Base-by-base conservation (phyloP, 2,113 vertebrate genomes). In the Campylomormyrus tamandua region DNA sequence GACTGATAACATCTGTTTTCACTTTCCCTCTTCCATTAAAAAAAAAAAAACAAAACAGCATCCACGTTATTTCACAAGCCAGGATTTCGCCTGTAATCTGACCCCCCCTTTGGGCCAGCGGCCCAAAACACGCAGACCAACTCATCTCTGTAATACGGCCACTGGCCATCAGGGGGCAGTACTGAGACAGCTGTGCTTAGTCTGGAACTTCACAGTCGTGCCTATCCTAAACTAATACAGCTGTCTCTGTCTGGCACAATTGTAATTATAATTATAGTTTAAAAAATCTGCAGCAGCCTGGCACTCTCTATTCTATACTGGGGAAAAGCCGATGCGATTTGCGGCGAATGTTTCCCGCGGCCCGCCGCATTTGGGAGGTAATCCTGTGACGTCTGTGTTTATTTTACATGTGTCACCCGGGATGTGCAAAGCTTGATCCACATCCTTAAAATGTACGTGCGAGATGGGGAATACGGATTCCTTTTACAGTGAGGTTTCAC, bases 1-100 rank as follows among this genome's bases (percentile, higher is more conserved):
- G 48, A 87, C 49, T 31, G 85, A 87, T 87, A 39, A 31, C 85
- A 87, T 87, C 85, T 87, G 85, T 56, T 87, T 87, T 87, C 85
- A 87, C 21, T 87, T 87, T 87, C 1, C 50, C 27, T 31, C 21
- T 17, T 87, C 49, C 50, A 35, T 48, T 21, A 56, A 56, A 53
- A 56, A 53, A 56, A 84, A 39, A 39, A 39, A 42, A 84, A 24
- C 48, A 42, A 50, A 13, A 24, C 48, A 53, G 27, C 49, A 53
- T 87, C 27, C 4, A 53, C 50, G 13, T 87, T 87, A 80, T 80
- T 84, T 84, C 45, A n/a, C 19, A 48, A 48, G 24, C 83, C 85
- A 87, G 49, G n/a, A 52, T 31, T 52, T 31, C 13, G 27, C 27
- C 85, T 52, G 85, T 35, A 87, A 87, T 39, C 50, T 53, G 27